Conservation (phyloP, 2,113 vertebrate genomes). For the Hystrix cristata region DNA sequence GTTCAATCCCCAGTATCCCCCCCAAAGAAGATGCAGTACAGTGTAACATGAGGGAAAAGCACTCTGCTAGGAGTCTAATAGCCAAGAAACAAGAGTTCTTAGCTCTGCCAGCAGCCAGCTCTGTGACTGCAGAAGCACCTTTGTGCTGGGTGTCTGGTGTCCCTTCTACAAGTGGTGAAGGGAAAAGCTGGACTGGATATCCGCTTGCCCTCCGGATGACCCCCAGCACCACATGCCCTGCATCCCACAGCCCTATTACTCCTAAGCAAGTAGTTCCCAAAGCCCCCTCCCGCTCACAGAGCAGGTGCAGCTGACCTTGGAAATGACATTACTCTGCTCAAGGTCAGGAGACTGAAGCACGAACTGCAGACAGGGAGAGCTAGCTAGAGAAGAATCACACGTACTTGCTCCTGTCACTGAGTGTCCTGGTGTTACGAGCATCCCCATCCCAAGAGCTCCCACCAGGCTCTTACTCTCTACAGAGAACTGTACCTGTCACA, state of each 20-base stretch:
- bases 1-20: too few species aligned
- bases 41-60: not conserved
- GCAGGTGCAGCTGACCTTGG: not conserved
- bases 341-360: not conserved
- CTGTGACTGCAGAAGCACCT: not conserved
- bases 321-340: not conserved
- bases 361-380: not conserved
- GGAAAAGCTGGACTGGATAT: not conserved
- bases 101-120: not conserved
- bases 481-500: not conserved
- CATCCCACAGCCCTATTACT: not conserved
- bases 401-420: too few species aligned
- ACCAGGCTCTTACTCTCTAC: not conserved
- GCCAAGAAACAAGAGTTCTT: not conserved
- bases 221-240: too few species aligned
- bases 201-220: not conserved
- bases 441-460: not conserved
- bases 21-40: too few species aligned
- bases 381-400: not conserved
- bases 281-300: too few species aligned
- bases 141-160: not conserved
- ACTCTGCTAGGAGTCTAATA: not conserved
- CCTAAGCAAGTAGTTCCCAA: not conserved
- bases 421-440: not conserved
- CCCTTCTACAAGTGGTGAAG: not conserved